Base-by-base conservation (phyloP, 2,888 invertebrate genomes). In the Philereme vetulata region DNA sequence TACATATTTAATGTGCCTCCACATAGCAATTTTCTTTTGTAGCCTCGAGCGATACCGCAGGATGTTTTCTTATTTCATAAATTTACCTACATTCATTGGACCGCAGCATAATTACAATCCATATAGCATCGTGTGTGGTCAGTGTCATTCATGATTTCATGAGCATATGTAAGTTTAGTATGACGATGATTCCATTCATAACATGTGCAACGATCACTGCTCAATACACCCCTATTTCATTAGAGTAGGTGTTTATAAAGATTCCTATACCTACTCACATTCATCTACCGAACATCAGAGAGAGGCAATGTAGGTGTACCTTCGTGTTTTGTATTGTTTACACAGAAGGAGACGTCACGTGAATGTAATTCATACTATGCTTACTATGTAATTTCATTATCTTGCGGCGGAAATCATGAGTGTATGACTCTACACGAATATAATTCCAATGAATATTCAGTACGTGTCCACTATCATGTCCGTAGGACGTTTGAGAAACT, bases 401-500 rank as follows among this genome's bases (percentile, higher is more conserved):
- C 52, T 45, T 36, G 52, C 40, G 52, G 38, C 21, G 33, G 45
- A 36, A 40, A 45, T 48, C 43, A 43, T 42, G 50, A 47, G 57
- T 48, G 10, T 35, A 42, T 32, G 52, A 51, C 43, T 56, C 38
- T 46, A 46, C 57, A 47, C 43, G 44, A 49, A 71, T 71, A 68
- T 67, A 70, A 71, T 67, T 62, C 72, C 79, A 76, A 77, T 86
- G 81, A 86, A 85, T 86, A 86, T 88, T 85, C 86, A 86, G 81
- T 74, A 77, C 81, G 78, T 81, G 85, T 80, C 73, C 81, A 77
- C 75, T 81, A 81, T 76, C 79, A 83, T 77, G 76, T 77, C 78
- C 77, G 81, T 78, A 80, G 74, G 82, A 78, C 78, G 81, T 71
- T 82, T 83, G 85, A 88, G 86, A 88, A 84, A 84, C 87, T 85